Conservation (phyloP, 2,888 invertebrate genomes). For the Xiphydria camelus region DNA sequence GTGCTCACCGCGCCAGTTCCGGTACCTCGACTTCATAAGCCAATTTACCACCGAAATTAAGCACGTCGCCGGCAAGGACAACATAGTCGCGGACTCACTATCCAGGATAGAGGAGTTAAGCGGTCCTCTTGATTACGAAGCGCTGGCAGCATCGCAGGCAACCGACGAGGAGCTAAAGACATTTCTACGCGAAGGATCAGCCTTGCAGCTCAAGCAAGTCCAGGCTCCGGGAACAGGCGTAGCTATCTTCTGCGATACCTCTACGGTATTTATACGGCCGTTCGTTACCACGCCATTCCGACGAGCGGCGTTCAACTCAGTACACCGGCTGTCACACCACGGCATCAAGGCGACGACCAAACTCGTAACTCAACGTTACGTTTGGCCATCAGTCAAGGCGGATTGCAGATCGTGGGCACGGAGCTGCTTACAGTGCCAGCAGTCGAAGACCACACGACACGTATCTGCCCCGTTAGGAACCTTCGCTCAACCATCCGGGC, state of each 20-base stretch:
- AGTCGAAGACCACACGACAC: slow-evolving; percentile 39
- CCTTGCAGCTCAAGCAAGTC: slow-evolving; percentile 5
- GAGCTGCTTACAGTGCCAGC: slow-evolving; percentile 41
- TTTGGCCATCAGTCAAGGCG: slow-evolving; percentile 42
- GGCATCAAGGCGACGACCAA: slow-evolving; percentile 23
- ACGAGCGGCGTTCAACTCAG: slow-evolving; percentile 5
- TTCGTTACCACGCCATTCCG: slow-evolving; percentile 2
- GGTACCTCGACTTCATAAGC: slow-evolving; percentile 19
- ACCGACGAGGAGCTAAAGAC: neutral
- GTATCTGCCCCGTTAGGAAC: slow-evolving; percentile 30
- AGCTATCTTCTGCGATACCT: neutral
- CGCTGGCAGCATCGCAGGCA: too few species aligned
- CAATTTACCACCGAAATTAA: slow-evolving; percentile 16
- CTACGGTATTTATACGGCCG: neutral
- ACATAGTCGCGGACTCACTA: slow-evolving; percentile 19
- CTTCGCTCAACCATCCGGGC: slow-evolving; percentile 27
- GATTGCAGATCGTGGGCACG: slow-evolving; percentile 40
- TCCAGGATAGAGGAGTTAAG: too few species aligned
- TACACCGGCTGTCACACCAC: slow-evolving; percentile 28
- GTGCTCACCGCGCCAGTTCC: slow-evolving; percentile 13
- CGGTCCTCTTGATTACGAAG: too few species aligned
- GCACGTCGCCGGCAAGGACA: slow-evolving; percentile 14
- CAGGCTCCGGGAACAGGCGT: neutral
- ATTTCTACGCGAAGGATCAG: slow-evolving; percentile 1
- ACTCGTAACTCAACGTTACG: too few species aligned